Evolutionary conservation across 2,113 vertebrate genomes (phyloP).

Genomic region (Smithornis capensis): DNA sequence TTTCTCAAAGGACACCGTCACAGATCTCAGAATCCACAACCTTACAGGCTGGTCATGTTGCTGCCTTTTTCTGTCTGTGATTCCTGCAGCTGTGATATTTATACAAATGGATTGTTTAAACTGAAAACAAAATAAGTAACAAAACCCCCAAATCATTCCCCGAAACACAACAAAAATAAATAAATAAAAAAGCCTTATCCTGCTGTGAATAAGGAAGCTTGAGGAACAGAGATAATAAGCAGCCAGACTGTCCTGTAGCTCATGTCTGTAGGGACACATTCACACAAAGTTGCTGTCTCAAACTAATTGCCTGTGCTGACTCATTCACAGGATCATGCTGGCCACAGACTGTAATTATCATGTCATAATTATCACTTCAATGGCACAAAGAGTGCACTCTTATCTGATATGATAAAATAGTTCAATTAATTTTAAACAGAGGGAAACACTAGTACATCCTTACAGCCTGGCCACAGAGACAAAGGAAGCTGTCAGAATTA

Average conservation of each 20-base stretch:
- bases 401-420: slow-evolving; percentile 69
- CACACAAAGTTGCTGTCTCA: slow-evolving; percentile 14
- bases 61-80: background rate
- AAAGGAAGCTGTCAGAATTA: slow-evolving; percentile 56
- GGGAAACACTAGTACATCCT: slow-evolving; percentile 44
- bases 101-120: background rate
- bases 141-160: rapidly evolving
- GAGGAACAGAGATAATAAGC: background rate
- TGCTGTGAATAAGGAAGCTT: background rate
- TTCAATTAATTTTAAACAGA: slow-evolving; percentile 70
- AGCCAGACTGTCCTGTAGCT: background rate
- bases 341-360: slow-evolving; percentile 59
- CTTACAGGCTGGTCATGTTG: background rate
- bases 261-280: background rate
- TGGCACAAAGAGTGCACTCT: slow-evolving; percentile 45
- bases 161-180: background rate
- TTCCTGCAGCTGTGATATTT: background rate
- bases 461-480: slow-evolving; percentile 44
- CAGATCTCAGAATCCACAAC: background rate
- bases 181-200: background rate
- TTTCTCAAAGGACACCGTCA: background rate
- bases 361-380: slow-evolving; percentile 68
- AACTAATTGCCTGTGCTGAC: slow-evolving; percentile 58
- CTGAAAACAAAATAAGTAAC: background rate
- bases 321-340: slow-evolving; percentile 44